Conservation (phyloP, 2,888 invertebrate species). For the Torymus tubicola region DNA sequence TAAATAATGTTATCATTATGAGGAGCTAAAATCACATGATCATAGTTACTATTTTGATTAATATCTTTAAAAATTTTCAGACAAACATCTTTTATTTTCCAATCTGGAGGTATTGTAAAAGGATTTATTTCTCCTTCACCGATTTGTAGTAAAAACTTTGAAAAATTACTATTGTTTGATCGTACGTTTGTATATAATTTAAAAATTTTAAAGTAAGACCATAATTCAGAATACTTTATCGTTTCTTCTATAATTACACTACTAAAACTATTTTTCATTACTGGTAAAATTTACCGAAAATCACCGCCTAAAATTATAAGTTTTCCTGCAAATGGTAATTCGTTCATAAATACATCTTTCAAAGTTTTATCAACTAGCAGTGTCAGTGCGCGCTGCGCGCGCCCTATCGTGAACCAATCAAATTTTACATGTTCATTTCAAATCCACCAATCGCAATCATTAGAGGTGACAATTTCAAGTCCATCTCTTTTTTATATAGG, state of each 20-base stretch:
- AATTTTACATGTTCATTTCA: too few species aligned
- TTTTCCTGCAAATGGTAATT: conserved; percentile 26
- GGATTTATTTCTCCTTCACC: conserved; percentile 5
- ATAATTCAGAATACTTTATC: not conserved
- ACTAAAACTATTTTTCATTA: conserved; percentile 9
- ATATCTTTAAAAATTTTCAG: not conserved
- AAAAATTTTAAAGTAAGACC: conserved; percentile 1
- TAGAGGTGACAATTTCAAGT: too few species aligned
- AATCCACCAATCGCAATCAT: too few species aligned
- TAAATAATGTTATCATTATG: too few species aligned
- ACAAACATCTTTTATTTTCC: conserved; percentile 18
- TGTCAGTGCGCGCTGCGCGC: too few species aligned
- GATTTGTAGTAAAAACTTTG: conserved; percentile 1
- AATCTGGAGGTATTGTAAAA: not conserved
- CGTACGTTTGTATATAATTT: not conserved
- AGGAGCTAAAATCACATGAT: too few species aligned
- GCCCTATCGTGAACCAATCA: too few species aligned
- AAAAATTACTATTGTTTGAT: not conserved
- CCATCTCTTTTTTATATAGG: too few species aligned
- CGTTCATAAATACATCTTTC: conserved; percentile 30
- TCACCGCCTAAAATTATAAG: conserved; percentile 34
- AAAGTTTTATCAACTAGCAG: conserved; percentile 31
- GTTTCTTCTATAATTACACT: not conserved
- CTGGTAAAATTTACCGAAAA: conserved; percentile 17
- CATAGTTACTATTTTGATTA: too few species aligned